Percentiles rank a stretch among this genome's conserved stretches.
phyloP scores from a whole-genome alignment of 2,888 invertebrate genomes.

The Chymomyza procnemis region DNA sequence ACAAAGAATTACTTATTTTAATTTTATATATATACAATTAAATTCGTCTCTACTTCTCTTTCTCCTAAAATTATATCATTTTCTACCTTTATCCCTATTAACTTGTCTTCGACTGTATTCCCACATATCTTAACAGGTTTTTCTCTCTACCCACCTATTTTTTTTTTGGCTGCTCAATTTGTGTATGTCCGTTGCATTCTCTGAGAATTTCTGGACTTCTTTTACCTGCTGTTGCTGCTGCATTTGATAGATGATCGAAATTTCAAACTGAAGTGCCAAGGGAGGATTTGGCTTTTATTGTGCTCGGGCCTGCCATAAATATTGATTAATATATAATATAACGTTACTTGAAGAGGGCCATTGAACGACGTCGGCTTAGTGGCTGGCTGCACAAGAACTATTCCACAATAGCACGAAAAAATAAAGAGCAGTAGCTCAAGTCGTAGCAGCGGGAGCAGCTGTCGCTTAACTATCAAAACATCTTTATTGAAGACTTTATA shows the following conservation, averaged over 20 bases:
- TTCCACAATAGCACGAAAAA: too few relatives aligned
- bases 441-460: slow-evolving; percentile 32
- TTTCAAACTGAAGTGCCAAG: not conserved
- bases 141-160: slow-evolving; percentile 15
- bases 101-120: not conserved
- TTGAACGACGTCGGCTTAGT: not conserved
- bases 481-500: slow-evolving; percentile 51
- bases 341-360: slow-evolving; percentile 40
- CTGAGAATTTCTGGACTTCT: slow-evolving; percentile 2
- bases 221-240: slow-evolving; percentile 21
- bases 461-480: slow-evolving; percentile 56
- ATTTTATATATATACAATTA: too few relatives aligned
- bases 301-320: slow-evolving; percentile 57
- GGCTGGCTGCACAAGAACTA: not conserved
- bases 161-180: slow-evolving; percentile 38
- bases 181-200: slow-evolving; percentile 40
- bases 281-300: slow-evolving; percentile 30
- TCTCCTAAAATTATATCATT: too few relatives aligned
- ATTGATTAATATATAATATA: slow-evolving; percentile 65
- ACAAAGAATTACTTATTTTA: too few relatives aligned
- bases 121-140: slow-evolving; percentile 51
- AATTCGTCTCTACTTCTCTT: too few relatives aligned
- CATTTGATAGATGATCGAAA: slow-evolving; percentile 59
- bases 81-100: not conserved
- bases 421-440: not conserved